Evolutionary conservation across 2,113 vertebrate genomes (phyloP), one percentile per base, ranked within the genome.

Genomic region (Bubalus kerabau): DNA sequence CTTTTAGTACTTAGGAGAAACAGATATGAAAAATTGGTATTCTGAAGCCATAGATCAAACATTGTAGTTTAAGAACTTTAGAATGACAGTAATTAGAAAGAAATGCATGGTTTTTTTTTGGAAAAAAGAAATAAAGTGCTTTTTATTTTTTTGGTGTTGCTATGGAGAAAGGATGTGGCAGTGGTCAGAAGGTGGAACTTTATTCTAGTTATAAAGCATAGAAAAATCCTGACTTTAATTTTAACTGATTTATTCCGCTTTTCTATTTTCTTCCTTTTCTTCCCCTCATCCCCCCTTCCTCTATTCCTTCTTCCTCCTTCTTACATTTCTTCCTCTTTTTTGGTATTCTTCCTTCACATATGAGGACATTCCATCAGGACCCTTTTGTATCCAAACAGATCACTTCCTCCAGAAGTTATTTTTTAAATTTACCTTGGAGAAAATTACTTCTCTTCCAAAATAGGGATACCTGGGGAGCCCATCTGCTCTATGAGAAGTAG

Each of bases 31-130:
- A 98, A 97, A 97, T 60, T 93, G 95, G 92, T 96, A 91, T 92
- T 97, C 94, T 57, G 97, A 97, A 98, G 96, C 83, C 92, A 91
- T 98, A 97, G 95, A 98, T 98, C 98, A 98, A 97, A 94, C 91
- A 93, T 88, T 97, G 76, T 98, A 98, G 97, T 98, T 98, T 98
- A 98, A 98, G 98, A 98, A 98, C 97, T 98, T 98, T 94, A 97
- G 97, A 98, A 97, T 97, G 96, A 98, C 96, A 98, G 97, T 98
- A 98, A 99, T 99, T 99, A 98, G 94, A 98, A 98, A 97, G 98
- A 98, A 96, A 96, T 90, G 54, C 89, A 97, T 98, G 93, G 97
- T 98, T 98, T 95, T 15, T 28, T 71, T 95, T 95, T 94, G 97
- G 94, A 97, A 98, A 98, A 67, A 91, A 54, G 28, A 84, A 80